These are phyloP conservation scores for Drosophila seguyi DNA, from an alignment of 1,140 invertebrate species.

Conservation along the genomic window DNA sequence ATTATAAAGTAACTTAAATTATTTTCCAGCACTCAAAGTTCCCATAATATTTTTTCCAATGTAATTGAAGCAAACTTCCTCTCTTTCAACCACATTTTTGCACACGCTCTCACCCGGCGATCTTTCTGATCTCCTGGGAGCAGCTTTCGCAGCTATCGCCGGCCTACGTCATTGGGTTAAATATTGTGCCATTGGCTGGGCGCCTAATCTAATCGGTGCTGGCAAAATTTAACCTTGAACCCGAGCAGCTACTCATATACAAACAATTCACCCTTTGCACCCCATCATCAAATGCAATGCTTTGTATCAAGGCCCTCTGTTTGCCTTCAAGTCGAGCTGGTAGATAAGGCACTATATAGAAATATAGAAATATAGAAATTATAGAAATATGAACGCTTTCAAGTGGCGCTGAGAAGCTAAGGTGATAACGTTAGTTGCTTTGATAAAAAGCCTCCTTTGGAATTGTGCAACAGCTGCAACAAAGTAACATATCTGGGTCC, in stretches of 20 bases:
- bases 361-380: conserved; percentile 1
- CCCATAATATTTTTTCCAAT: neutral
- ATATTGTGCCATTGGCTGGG: conserved; percentile 25
- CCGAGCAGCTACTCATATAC: neutral
- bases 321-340: conserved; percentile 33
- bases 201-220: conserved; percentile 37
- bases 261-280: conserved; percentile 35
- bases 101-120: conserved; percentile 10
- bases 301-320: conserved; percentile 24
- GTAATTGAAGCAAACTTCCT: neutral
- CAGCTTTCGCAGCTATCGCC: conserved; percentile 6
- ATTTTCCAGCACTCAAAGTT: neutral
- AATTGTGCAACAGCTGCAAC: conserved; percentile 23
- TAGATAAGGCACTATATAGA: conserved; percentile 49
- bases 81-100: neutral
- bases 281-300: conserved; percentile 33
- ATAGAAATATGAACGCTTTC: neutral
- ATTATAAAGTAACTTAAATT: too few relatives aligned
- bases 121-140: conserved; percentile 8
- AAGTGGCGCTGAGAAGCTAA: conserved; percentile 14
- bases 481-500: conserved; percentile 26
- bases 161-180: conserved; percentile 24
- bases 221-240: conserved; percentile 43
- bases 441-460: conserved; percentile 27
- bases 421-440: conserved; percentile 39